Evolutionary conservation across 2,113 vertebrate genomes (phyloP).

Genomic region (Aramus guarauna): DNA sequence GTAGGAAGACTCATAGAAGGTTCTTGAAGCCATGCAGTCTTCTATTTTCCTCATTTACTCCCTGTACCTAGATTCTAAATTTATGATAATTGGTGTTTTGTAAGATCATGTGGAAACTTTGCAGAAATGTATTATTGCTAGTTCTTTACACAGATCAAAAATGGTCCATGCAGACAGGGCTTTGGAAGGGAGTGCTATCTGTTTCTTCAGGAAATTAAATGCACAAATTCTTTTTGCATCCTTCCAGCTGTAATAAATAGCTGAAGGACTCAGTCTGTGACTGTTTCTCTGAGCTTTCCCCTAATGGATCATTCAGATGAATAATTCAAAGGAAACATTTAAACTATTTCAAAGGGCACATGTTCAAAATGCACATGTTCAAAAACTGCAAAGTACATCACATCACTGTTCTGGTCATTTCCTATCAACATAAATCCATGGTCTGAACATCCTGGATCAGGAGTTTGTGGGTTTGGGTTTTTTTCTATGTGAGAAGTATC

Average conservation of each 20-base stretch:
- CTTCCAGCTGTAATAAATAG: conserved; percentile 61
- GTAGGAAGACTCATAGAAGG: neutral
- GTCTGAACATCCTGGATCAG: neutral
- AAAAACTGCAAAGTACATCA: neutral
- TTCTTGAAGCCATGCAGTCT: neutral
- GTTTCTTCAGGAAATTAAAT: conserved; percentile 57
- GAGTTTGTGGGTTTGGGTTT: neutral
- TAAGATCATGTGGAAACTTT: conserved; percentile 16
- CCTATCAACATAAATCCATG: neutral
- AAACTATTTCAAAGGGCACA: conserved; percentile 10
- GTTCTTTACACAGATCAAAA: conserved; percentile 38
- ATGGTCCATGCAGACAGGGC: conserved; percentile 6
- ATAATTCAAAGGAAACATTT: conserved; percentile 49
- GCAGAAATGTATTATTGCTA: neutral
- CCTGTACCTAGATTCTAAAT: conserved; percentile 20
- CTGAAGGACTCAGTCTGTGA: conserved; percentile 13
- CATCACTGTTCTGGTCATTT: neutral
- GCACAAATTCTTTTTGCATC: conserved; percentile 36
- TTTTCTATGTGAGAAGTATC: neutral
- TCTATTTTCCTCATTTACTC: conserved; percentile 1
- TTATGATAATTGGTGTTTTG: conserved; percentile 1
- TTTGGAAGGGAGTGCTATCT: conserved; percentile 38
- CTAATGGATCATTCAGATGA: conserved; percentile 34
- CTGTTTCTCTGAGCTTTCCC: conserved; percentile 18
- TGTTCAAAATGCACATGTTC: neutral